Evolutionary conservation across 2,113 vertebrate species (phyloP).

Genomic region (Corythornis vintsioides): DNA sequence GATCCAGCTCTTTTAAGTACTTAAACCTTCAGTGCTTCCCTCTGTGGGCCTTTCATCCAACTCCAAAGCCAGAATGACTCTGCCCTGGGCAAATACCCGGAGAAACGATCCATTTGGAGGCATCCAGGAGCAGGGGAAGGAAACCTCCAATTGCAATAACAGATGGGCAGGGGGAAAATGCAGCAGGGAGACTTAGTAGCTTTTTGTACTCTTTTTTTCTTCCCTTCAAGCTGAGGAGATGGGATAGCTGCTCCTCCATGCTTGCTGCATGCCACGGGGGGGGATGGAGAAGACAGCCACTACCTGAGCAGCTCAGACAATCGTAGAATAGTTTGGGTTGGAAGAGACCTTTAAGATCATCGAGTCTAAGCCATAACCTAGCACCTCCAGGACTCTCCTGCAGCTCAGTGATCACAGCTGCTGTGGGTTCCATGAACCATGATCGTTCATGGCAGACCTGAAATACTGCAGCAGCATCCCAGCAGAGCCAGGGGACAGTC

Average conservation of each 20-base stretch:
- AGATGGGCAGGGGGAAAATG: background rate
- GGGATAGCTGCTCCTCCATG: background rate
- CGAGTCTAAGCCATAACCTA: background rate
- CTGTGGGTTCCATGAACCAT: background rate
- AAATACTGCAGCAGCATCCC: background rate
- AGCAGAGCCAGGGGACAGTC: background rate
- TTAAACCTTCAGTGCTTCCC: background rate
- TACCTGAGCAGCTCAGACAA: accelerated
- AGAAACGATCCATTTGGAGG: accelerated
- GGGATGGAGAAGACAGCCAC: background rate
- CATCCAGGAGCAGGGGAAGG: background rate
- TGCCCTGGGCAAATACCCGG: background rate
- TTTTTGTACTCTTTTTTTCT: background rate
- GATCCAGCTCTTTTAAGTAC: background rate
- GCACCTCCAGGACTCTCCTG: background rate
- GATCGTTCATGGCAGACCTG: accelerated
- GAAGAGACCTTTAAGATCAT: background rate
- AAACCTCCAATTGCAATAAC: constrained; percentile 1
- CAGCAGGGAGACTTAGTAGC: background rate
- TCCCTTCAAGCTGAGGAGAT: background rate
- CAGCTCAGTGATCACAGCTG: background rate
- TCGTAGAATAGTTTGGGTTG: background rate
- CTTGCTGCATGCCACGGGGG: accelerated
- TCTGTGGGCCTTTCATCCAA: background rate
- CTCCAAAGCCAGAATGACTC: constrained; percentile 19